phyloP scores from a whole-genome alignment of 2,888 invertebrate genomes.

The Ditylenchus weischeri region DNA sequence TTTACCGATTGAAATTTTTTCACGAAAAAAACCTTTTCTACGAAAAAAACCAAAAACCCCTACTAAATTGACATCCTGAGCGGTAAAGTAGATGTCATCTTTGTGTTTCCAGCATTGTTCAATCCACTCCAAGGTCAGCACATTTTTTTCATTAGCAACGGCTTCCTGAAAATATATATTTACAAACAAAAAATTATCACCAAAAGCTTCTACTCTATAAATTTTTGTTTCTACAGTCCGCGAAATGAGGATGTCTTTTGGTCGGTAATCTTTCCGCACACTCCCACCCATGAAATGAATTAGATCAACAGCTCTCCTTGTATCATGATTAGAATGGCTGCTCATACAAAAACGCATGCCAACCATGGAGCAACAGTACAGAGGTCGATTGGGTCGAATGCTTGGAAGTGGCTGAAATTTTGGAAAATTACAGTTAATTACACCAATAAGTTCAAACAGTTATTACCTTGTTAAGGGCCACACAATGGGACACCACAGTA shows the following conservation, averaged over 20 bases:
- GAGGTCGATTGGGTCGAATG: conserved; percentile 15
- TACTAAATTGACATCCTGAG: conserved; percentile 14
- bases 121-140: conserved; percentile 18
- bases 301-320: conserved; percentile 14
- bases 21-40: background rate
- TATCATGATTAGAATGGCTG: conserved; percentile 17
- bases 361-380: conserved; percentile 16
- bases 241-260: conserved; percentile 12
- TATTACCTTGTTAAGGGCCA: background rate
- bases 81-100: conserved; percentile 13
- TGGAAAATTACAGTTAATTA: background rate
- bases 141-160: background rate
- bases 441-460: background rate
- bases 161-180: background rate
- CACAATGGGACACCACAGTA: conserved; percentile 7
- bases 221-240: background rate
- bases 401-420: conserved; percentile 8
- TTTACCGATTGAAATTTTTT: background rate
- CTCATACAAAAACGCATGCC: conserved; percentile 14
- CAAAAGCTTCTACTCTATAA: conserved; percentile 9
- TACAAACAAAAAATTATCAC: background rate
- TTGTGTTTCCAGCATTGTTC: conserved; percentile 16
- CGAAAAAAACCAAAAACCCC: background rate
- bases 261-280: conserved; percentile 13
- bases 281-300: conserved; percentile 26